Percentiles rank a stretch among this genome's conserved stretches.
phyloP scores from a whole-genome alignment of 2,888 invertebrate species.

The Chorisops tibialis region DNA sequence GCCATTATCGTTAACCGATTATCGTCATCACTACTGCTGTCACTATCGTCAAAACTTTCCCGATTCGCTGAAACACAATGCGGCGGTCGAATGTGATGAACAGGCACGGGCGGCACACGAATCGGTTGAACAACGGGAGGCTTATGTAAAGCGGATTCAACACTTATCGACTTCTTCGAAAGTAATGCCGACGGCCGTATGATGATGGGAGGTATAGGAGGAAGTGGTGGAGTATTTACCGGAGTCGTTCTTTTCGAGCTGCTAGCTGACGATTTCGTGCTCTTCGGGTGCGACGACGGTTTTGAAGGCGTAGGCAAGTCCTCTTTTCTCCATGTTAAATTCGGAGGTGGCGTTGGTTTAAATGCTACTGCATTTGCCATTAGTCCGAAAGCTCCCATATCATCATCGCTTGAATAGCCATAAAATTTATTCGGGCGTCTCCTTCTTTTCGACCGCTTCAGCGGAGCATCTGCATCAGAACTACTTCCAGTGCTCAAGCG shows the following conservation, averaged over 20 bases:
- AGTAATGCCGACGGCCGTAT: constrained; percentile 39
- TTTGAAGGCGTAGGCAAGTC: constrained; percentile 61
- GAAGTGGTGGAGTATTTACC: constrained; percentile 48
- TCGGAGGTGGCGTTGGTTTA: constrained; percentile 61
- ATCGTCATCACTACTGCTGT: constrained; percentile 24
- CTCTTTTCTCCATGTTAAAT: constrained; percentile 71
- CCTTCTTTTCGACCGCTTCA: constrained; percentile 73
- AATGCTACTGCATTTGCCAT: constrained; percentile 45
- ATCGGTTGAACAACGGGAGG: constrained; percentile 36
- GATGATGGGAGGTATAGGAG: constrained; percentile 54
- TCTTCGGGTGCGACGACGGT: constrained; percentile 23
- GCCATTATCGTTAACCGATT: constrained; percentile 6
- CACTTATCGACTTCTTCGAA: constrained; percentile 39
- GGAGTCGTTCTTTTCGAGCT: constrained; percentile 41
- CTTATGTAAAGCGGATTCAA: constrained; percentile 27
- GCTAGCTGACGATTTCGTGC: constrained; percentile 1
- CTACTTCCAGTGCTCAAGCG: constrained; percentile 49
- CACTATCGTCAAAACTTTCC: constrained; percentile 11
- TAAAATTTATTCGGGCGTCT: constrained; percentile 82
- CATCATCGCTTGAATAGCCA: constrained; percentile 84
- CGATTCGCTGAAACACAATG: constrained; percentile 27
- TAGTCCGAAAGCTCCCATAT: constrained; percentile 53
- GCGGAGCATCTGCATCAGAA: constrained; percentile 57
- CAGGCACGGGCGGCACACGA: constrained; percentile 38
- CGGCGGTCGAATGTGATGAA: constrained; percentile 35